phyloP scores from a whole-genome alignment of 92 coral and sea anemone species.

The Blastomussa wellsi region DNA sequence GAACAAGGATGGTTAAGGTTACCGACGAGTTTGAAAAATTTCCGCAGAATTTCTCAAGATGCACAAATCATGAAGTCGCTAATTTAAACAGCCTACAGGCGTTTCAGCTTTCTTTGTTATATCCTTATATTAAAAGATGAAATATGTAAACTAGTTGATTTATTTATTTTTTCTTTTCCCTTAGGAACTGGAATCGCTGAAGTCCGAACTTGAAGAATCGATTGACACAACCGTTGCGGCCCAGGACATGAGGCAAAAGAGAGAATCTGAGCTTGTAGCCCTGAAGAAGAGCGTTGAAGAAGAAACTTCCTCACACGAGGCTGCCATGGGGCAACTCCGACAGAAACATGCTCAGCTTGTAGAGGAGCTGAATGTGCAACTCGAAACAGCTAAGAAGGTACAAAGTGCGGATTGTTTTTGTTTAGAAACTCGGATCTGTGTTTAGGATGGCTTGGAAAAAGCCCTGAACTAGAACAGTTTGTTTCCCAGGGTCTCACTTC shows the following conservation, averaged over 20 bases:
- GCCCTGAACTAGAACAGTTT: background rate
- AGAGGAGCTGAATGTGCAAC: constrained; percentile 85
- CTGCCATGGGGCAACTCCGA: constrained; percentile 87
- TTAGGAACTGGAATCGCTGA: constrained; percentile 93
- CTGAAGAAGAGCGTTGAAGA: constrained; percentile 93
- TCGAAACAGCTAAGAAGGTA: constrained; percentile 91
- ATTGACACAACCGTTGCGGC: constrained; percentile 96
- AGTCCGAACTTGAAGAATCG: constrained; percentile 94
- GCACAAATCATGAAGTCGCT: too few species aligned
- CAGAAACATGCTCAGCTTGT: constrained; percentile 89
- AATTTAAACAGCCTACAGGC: too few species aligned
- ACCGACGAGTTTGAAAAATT: too few species aligned
- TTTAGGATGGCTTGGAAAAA: background rate
- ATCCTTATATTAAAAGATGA: too few species aligned
- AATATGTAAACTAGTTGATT: background rate
- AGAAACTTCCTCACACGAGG: constrained; percentile 82
- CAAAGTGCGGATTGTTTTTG: background rate
- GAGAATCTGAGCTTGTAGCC: constrained; percentile 82
- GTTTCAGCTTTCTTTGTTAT: too few species aligned
- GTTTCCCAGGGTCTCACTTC: background rate
- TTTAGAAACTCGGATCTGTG: background rate
- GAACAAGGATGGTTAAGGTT: too few species aligned
- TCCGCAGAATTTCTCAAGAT: too few species aligned
- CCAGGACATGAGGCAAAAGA: constrained; percentile 76
- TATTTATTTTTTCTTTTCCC: background rate